Percentiles rank a stretch among this genome's conserved stretches.
phyloP scores from a whole-genome alignment of 2,797 vertebrate genomes.

The Ceryle rudis region DNA sequence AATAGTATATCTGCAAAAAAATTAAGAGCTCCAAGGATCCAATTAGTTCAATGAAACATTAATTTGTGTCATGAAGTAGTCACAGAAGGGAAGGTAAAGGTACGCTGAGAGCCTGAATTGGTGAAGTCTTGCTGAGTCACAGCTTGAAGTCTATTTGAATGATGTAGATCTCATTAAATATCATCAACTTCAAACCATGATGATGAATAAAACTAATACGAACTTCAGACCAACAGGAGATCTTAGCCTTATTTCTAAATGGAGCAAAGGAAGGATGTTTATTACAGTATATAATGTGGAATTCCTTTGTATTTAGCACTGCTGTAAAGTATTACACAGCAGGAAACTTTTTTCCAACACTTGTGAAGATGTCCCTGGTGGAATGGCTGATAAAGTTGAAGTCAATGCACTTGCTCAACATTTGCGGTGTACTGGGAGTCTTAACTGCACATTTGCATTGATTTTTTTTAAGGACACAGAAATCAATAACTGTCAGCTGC shows the following conservation, averaged over 20 bases:
- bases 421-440: not conserved
- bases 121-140: conserved; percentile 56
- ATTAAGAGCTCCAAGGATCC: conserved; percentile 67
- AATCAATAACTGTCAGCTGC: conserved; percentile 59
- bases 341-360: not conserved
- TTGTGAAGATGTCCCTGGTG: not conserved
- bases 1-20: conserved; percentile 61
- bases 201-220: not conserved
- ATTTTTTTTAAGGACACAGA: conserved; percentile 18
- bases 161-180: conserved; percentile 53
- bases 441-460: not conserved
- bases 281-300: not conserved
- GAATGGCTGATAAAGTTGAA: not conserved
- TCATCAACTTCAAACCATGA: not conserved
- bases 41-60: conserved; percentile 62
- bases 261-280: not conserved
- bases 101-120: conserved; percentile 42
- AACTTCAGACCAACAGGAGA: not conserved
- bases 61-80: conserved; percentile 56
- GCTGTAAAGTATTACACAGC: not conserved
- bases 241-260: not conserved
- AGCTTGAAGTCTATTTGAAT: conserved; percentile 46
- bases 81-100: conserved; percentile 4
- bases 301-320: not conserved
- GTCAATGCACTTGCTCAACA: not conserved